These are phyloP conservation scores for Sisor rabdophorus DNA, from an alignment of 2,113 vertebrate genomes.

Conservation along the genomic window DNA sequence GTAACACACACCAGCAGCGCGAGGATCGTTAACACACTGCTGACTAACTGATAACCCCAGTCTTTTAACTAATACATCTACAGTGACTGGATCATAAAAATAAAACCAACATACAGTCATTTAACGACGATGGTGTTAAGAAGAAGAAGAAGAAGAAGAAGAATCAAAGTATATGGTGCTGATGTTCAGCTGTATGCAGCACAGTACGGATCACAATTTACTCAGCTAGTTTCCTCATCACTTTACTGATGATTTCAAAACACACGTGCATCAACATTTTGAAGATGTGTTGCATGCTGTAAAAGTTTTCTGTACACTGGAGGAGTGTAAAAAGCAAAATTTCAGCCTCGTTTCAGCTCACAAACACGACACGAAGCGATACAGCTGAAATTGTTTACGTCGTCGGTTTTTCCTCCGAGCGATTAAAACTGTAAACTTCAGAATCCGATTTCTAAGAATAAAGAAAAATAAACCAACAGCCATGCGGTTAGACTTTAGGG, in stretches of 20 bases:
- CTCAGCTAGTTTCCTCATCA: slow-evolving; percentile 7
- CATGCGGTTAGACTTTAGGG: slow-evolving; percentile 4
- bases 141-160: not conserved
- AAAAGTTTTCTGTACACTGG: not conserved
- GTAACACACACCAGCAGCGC: not conserved
- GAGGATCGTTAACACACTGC: not conserved
- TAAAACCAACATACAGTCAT: not conserved
- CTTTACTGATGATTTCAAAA: slow-evolving; percentile 15
- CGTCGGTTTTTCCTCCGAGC: too few species aligned
- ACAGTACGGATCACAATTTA: not conserved
- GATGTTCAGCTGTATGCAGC: not conserved
- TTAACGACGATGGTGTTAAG: not conserved
- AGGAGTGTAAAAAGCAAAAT: not conserved
- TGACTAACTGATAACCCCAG: not conserved
- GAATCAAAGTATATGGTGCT: not conserved
- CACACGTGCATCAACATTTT: slow-evolving; percentile 12
- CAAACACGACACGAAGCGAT: slow-evolving; percentile 5
- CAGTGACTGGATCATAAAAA: not conserved
- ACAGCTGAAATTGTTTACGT: too few species aligned
- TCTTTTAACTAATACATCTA: not conserved
- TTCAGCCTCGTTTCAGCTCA: not conserved
- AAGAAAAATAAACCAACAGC: not conserved
- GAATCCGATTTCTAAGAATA: not conserved
- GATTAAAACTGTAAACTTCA: too few species aligned
- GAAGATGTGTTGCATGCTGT: not conserved